Evolutionary conservation across 92 coral and sea anemone genomes (phyloP).

Genomic region (Pocillopora grandis): DNA sequence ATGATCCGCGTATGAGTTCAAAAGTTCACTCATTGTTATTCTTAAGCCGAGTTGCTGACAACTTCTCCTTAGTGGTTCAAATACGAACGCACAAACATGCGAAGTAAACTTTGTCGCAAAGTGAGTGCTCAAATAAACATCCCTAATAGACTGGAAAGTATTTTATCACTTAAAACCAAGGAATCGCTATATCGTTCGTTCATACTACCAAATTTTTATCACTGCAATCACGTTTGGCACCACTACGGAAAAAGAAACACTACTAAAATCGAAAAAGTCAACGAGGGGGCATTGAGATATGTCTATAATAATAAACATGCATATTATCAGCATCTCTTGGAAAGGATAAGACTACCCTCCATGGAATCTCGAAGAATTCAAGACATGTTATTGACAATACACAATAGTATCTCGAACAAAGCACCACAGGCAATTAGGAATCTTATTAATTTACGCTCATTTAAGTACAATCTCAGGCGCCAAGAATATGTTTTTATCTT

Average conservation of each 20-base stretch:
- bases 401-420: slow-evolving; percentile 13
- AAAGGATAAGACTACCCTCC: slow-evolving; percentile 19
- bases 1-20: too few relatives aligned
- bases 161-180: slow-evolving; percentile 45
- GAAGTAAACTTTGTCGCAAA: slow-evolving; percentile 36
- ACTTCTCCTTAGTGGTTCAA: too few relatives aligned
- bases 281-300: slow-evolving; percentile 53
- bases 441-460: slow-evolving; percentile 9
- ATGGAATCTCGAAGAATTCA: slow-evolving; percentile 32
- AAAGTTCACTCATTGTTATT: too few relatives aligned
- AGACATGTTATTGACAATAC: slow-evolving; percentile 30
- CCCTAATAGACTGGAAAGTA: slow-evolving; percentile 41
- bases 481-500: neutral
- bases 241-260: slow-evolving; percentile 54
- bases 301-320: slow-evolving; percentile 48
- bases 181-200: slow-evolving; percentile 54
- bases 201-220: slow-evolving; percentile 54
- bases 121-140: slow-evolving; percentile 36
- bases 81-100: too few relatives aligned
- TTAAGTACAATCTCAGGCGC: slow-evolving; percentile 1
- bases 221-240: slow-evolving; percentile 58
- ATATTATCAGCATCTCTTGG: slow-evolving; percentile 40
- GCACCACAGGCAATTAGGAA: slow-evolving; percentile 11
- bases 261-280: slow-evolving; percentile 52
- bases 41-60: too few relatives aligned